phyloP scores from a whole-genome alignment of 2,113 vertebrate genomes.

The Lampris incognitus region DNA sequence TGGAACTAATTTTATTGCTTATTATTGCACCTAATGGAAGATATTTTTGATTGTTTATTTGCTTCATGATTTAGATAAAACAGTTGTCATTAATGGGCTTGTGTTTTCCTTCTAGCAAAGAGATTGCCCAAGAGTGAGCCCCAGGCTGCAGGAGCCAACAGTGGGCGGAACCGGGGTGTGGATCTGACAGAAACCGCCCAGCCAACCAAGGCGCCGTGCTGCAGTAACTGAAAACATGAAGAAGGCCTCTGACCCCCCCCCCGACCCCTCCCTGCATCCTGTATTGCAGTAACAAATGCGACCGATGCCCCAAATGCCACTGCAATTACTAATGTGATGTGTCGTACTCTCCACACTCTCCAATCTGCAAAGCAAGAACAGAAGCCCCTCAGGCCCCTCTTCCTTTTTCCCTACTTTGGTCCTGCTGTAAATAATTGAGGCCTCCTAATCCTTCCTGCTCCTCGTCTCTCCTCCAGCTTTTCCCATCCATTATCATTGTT shows the following conservation, averaged over 20 bases:
- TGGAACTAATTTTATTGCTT: neutral
- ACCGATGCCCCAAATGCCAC: slow-evolving; percentile 65
- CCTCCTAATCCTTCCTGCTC: slow-evolving; percentile 43
- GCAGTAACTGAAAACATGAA: slow-evolving; percentile 89
- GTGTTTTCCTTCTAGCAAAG: slow-evolving; percentile 81
- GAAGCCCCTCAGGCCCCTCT: slow-evolving; percentile 19
- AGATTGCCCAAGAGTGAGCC: slow-evolving; percentile 97
- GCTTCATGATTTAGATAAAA: neutral
- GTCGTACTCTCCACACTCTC: slow-evolving; percentile 59
- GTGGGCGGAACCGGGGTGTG: slow-evolving; percentile 90
- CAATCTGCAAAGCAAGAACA: slow-evolving; percentile 66
- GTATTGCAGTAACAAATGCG: slow-evolving; percentile 73
- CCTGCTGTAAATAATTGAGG: slow-evolving; percentile 59
- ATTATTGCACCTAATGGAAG: neutral
- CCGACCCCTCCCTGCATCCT: slow-evolving; percentile 27
- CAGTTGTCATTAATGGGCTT: neutral
- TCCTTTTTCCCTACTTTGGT: slow-evolving; percentile 41
- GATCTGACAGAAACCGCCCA: slow-evolving; percentile 94
- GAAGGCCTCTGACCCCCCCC: slow-evolving; percentile 22
- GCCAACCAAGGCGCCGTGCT: slow-evolving; percentile 92
- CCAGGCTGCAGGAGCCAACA: slow-evolving; percentile 87
- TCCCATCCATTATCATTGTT: slow-evolving; percentile 36
- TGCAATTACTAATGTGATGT: slow-evolving; percentile 76
- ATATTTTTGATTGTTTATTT: neutral
- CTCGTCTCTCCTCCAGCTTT: slow-evolving; percentile 32